phyloP scores from a whole-genome alignment of 2,113 vertebrate genomes.

The Tiliqua scincoides region DNA sequence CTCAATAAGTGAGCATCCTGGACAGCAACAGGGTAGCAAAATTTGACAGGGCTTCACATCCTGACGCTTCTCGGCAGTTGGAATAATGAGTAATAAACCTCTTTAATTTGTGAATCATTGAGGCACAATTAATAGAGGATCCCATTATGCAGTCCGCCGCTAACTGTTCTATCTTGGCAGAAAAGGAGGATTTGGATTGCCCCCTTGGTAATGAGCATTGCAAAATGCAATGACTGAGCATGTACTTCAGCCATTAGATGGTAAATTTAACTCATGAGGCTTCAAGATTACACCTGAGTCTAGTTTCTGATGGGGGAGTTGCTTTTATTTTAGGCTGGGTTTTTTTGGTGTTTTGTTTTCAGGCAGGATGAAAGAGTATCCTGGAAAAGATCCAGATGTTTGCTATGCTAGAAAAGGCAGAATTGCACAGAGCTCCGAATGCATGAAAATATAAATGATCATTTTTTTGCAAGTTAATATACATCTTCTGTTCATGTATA shows the following conservation, averaged over 20 bases:
- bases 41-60: not conserved
- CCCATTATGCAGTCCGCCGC: not conserved
- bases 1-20: not conserved
- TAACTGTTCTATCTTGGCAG: not conserved
- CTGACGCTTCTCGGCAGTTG: not conserved
- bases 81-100: not conserved
- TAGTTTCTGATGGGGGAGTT: slow-evolving; percentile 10
- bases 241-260: not conserved
- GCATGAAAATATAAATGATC: slow-evolving; percentile 8
- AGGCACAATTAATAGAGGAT: not conserved
- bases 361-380: slow-evolving; percentile 18
- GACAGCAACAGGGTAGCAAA: not conserved
- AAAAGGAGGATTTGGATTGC: not conserved
- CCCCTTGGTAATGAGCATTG: not conserved
- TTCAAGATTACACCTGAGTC: slow-evolving; percentile 12
- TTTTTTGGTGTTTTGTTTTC: not conserved
- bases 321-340: not conserved
- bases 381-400: not conserved
- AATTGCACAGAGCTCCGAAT: slow-evolving; percentile 8
- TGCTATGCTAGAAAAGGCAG: not conserved
- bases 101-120: not conserved
- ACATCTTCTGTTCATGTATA: not conserved
- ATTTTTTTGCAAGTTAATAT: slow-evolving; percentile 33
- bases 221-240: not conserved
- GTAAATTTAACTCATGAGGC: slow-evolving; percentile 11